Percentiles rank a stretch among this genome's conserved stretches.
phyloP scores from a whole-genome alignment of 2,797 vertebrate species.

The Atherinosoma microstoma region DNA sequence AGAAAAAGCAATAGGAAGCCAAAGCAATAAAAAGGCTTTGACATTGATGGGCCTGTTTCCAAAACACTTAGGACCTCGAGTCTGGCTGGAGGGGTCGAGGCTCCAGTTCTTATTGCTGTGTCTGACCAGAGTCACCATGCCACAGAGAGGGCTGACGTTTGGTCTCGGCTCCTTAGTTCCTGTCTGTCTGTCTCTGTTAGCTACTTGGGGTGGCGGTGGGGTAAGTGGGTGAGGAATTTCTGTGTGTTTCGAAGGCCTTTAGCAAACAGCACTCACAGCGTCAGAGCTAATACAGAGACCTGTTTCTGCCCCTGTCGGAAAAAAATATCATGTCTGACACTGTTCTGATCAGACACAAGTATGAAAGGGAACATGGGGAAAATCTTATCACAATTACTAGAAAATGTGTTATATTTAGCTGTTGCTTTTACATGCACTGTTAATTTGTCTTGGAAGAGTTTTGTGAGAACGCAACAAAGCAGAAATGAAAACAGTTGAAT shows the following conservation, averaged over 20 bases:
- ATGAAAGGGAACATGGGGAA: not conserved
- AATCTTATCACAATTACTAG: not conserved
- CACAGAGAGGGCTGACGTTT: conserved; percentile 60
- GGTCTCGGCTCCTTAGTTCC: conserved; percentile 59
- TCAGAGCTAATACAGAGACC: conserved; percentile 65
- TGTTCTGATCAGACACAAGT: conserved; percentile 16
- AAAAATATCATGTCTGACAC: not conserved
- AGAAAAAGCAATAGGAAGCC: conserved; percentile 81
- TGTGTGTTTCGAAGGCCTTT: conserved; percentile 75
- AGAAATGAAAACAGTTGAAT: conserved; percentile 32
- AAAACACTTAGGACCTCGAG: conserved; percentile 77
- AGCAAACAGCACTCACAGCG: conserved; percentile 78
- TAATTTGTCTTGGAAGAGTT: not conserved
- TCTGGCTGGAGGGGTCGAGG: conserved; percentile 72
- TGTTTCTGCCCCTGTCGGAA: conserved; percentile 13
- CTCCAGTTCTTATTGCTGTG: conserved; percentile 75
- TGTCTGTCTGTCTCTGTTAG: conserved; percentile 48
- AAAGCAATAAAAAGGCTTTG: conserved; percentile 81
- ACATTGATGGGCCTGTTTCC: conserved; percentile 81
- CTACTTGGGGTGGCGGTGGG: conserved; percentile 52
- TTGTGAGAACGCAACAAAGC: conserved; percentile 27
- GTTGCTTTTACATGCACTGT: not conserved
- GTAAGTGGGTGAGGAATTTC: conserved; percentile 84
- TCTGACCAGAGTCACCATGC: conserved; percentile 74
- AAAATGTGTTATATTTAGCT: not conserved